Evolutionary conservation across 1,140 invertebrate species (phyloP).

Genomic region (Drosophila yakuba): DNA sequence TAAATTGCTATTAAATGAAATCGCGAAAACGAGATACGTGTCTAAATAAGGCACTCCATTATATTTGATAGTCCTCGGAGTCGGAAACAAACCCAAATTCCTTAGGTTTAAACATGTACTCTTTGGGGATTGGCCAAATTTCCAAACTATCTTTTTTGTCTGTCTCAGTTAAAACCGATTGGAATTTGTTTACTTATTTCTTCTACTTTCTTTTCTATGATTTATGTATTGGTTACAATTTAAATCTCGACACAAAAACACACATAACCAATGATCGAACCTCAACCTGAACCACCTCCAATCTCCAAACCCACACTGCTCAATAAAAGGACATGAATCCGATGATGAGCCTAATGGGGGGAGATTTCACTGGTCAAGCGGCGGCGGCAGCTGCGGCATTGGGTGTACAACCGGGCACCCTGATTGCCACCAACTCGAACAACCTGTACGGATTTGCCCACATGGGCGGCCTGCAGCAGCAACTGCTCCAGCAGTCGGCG

Average conservation of each 20-base stretch:
- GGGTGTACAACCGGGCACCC: slow-evolving; percentile 69
- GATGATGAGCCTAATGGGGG: slow-evolving; percentile 84
- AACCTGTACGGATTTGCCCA: slow-evolving; percentile 81
- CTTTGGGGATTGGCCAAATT: slow-evolving; percentile 50
- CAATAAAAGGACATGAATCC: slow-evolving; percentile 80
- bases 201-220: slow-evolving; percentile 84
- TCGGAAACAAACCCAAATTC: slow-evolving; percentile 68
- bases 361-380: slow-evolving; percentile 80
- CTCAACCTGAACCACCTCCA: slow-evolving; percentile 12
- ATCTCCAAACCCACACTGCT: slow-evolving; percentile 19
- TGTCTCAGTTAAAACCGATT: slow-evolving; percentile 65
- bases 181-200: slow-evolving; percentile 82
- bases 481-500: slow-evolving; percentile 73
- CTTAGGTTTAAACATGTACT: slow-evolving; percentile 36
- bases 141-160: slow-evolving; percentile 50
- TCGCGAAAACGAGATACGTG: slow-evolving; percentile 4
- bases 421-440: slow-evolving; percentile 76
- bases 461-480: slow-evolving; percentile 78
- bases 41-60: neutral
- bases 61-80: slow-evolving; percentile 48
- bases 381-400: slow-evolving; percentile 72
- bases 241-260: slow-evolving; percentile 56
- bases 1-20: slow-evolving; percentile 10
- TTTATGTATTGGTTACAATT: slow-evolving; percentile 79
- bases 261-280: slow-evolving; percentile 34